Conservation (phyloP, 1,140 invertebrate genomes). For the Trichomalopsis sarcophagae region DNA sequence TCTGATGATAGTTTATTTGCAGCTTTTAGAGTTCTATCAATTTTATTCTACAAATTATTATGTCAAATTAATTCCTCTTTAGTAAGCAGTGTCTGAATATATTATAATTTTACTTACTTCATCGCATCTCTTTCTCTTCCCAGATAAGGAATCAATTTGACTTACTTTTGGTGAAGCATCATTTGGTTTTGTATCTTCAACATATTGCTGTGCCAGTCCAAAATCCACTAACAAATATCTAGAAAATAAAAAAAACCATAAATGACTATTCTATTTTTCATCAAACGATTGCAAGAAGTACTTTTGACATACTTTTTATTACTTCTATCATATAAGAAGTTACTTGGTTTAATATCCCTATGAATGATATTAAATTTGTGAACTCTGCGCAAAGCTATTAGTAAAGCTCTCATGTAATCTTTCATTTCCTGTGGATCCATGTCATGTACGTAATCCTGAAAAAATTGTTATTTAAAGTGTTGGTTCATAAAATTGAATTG, state of each 20-base stretch:
- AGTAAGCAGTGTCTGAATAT: constrained; percentile 15
- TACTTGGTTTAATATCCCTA: constrained; percentile 94
- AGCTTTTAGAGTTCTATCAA: constrained; percentile 52
- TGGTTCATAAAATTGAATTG: background rate
- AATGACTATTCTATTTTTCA: constrained; percentile 22
- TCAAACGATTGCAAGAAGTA: background rate
- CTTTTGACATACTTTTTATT: constrained; percentile 78
- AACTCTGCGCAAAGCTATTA: constrained; percentile 86
- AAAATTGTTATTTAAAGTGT: background rate
- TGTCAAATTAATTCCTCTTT: constrained; percentile 41
- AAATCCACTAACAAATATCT: constrained; percentile 91
- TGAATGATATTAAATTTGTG: constrained; percentile 93
- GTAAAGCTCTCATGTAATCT: constrained; percentile 88
- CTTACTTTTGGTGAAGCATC: constrained; percentile 12
- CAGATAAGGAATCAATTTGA: constrained; percentile 30
- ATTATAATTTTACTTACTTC: constrained; percentile 60
- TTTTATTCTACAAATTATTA: constrained; percentile 63
- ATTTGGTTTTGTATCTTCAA: constrained; percentile 51
- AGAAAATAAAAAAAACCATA: constrained; percentile 51
- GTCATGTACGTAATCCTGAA: constrained; percentile 84
- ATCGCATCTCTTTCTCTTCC: constrained; percentile 66
- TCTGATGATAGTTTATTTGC: constrained; percentile 57
- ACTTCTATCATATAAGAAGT: constrained; percentile 91
- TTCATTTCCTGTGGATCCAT: constrained; percentile 84
- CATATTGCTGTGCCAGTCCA: constrained; percentile 85